These are phyloP conservation scores for Silurus lanzhouensis DNA, from an alignment of 2,797 vertebrate species.

Conservation along the genomic window DNA sequence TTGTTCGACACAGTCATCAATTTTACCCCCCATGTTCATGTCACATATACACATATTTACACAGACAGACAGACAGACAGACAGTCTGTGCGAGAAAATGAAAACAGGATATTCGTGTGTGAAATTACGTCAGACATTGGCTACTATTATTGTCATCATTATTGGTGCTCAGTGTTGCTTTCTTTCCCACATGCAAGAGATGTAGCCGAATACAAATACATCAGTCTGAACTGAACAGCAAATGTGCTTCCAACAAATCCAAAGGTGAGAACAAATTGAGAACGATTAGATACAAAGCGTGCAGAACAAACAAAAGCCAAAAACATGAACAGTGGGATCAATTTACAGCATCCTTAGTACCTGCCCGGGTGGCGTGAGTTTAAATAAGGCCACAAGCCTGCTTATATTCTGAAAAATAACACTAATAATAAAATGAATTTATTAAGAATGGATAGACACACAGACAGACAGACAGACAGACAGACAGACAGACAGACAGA, in stretches of 20 bases:
- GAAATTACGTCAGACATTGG: background rate
- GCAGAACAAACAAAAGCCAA: background rate
- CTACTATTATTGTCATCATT: background rate
- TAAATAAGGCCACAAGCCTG: no score
- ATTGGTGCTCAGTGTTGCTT: background rate
- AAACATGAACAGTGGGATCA: background rate
- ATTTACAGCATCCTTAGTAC: background rate
- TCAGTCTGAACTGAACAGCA: background rate
- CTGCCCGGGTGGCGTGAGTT: background rate
- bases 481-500: no score
- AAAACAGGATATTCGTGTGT: background rate
- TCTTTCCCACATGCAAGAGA: background rate
- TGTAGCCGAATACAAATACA: no score
- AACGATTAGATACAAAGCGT: background rate
- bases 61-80: background rate
- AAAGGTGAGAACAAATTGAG: background rate
- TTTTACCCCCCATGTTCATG: background rate
- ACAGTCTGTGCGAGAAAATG: no score
- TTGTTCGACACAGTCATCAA: slow-evolving; percentile 12
- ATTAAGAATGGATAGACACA: no score
- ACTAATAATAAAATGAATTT: background rate
- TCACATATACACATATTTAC: background rate
- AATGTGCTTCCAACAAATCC: background rate
- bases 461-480: no score
- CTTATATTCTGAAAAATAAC: background rate